phyloP scores from a whole-genome alignment of 2,113 vertebrate species.

The Lates calcarifer region DNA sequence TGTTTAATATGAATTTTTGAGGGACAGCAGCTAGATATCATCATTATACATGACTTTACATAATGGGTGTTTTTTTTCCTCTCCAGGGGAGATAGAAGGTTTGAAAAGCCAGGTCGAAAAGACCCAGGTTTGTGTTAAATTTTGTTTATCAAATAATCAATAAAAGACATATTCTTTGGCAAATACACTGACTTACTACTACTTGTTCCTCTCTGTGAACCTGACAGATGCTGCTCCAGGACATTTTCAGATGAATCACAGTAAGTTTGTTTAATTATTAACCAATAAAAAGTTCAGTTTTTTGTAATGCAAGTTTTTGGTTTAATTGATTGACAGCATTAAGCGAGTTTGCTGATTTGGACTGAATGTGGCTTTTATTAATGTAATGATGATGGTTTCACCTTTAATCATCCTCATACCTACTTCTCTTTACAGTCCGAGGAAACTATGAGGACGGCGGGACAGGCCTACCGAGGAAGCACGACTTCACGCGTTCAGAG shows the following conservation, averaged over 20 bases:
- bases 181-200: slow-evolving; percentile 33
- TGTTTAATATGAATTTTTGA: neutral
- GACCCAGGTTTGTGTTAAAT: slow-evolving; percentile 91
- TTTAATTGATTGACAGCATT: neutral
- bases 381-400: neutral
- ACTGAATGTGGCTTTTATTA: neutral
- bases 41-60: neutral
- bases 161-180: neutral
- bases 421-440: slow-evolving; percentile 86
- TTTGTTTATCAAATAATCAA: slow-evolving; percentile 32
- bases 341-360: neutral
- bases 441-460: slow-evolving; percentile 93
- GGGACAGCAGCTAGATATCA: neutral
- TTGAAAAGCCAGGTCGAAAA: slow-evolving; percentile 99
- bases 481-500: slow-evolving; percentile 96
- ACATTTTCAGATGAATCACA: slow-evolving; percentile 86
- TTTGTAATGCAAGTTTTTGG: neutral
- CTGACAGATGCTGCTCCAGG: slow-evolving; percentile 74
- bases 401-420: neutral
- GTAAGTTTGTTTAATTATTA: slow-evolving; percentile 73
- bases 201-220: slow-evolving; percentile 41
- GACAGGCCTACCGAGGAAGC: slow-evolving; percentile 88
- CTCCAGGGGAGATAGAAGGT: slow-evolving; percentile 95
- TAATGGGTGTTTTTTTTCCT: slow-evolving; percentile 36
- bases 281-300: neutral